phyloP scores from a whole-genome alignment of 2,113 vertebrate genomes.

The Menura novaehollandiae region DNA sequence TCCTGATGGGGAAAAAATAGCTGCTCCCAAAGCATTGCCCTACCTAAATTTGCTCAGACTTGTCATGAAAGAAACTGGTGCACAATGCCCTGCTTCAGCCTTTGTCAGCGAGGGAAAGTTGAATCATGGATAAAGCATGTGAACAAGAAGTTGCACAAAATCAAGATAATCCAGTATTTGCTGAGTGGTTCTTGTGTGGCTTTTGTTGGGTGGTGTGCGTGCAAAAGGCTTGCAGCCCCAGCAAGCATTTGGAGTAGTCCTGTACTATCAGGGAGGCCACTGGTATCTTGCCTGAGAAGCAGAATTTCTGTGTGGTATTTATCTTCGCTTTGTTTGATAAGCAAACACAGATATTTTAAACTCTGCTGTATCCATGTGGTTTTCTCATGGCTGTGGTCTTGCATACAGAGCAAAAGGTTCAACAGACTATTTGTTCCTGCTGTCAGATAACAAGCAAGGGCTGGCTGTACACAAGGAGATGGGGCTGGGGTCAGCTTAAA shows the following conservation, averaged over 20 bases:
- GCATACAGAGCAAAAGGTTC: neutral
- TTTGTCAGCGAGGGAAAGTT: neutral
- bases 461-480: neutral
- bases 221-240: neutral
- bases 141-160: neutral
- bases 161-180: neutral
- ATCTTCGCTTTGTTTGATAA: constrained; percentile 20
- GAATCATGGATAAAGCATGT: neutral
- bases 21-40: neutral
- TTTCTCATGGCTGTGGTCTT: neutral
- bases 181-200: neutral
- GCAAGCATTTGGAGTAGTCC: neutral
- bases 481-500: neutral
- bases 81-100: neutral
- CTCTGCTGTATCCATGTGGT: neutral
- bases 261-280: neutral
- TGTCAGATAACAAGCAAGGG: neutral
- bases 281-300: neutral
- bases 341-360: neutral
- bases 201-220: neutral
- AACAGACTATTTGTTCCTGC: neutral
- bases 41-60: neutral
- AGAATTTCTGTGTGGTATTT: neutral
- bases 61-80: neutral
- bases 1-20: neutral